Conservation (phyloP, 2,113 vertebrate genomes). For the Datnioides undecimradiatus region DNA sequence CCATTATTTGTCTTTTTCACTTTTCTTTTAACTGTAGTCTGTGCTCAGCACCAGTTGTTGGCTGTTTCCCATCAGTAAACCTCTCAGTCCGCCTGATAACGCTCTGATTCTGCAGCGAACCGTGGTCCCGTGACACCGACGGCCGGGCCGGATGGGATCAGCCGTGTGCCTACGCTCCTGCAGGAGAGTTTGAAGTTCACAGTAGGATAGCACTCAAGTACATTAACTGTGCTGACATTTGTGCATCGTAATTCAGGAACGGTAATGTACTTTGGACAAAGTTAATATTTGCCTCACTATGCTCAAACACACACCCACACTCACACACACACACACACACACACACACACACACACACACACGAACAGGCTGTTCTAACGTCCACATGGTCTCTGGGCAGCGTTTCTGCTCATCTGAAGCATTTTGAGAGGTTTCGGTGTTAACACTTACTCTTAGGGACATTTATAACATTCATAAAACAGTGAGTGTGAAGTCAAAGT, state of each 20-base stretch:
- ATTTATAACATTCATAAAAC: too few relatives aligned
- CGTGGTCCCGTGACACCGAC: background rate
- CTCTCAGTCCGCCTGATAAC: background rate
- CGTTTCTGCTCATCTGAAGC: background rate
- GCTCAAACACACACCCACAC: constrained; percentile 50
- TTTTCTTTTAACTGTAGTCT: background rate
- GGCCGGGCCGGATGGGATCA: background rate
- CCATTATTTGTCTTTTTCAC: background rate
- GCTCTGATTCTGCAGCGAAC: background rate
- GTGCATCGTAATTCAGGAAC: constrained; percentile 26
- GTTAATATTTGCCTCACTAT: constrained; percentile 68
- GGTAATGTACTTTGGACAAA: constrained; percentile 67
- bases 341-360: constrained; percentile 15
- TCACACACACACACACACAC: constrained; percentile 3
- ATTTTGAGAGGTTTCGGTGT: too few relatives aligned
- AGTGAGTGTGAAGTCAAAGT: too few relatives aligned
- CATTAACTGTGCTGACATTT: constrained; percentile 41
- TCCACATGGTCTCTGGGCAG: background rate
- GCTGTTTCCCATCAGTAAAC: background rate
- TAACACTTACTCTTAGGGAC: too few relatives aligned
- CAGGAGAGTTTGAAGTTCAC: constrained; percentile 46
- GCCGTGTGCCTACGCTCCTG: background rate
- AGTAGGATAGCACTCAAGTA: background rate
- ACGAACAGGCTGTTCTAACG: constrained; percentile 13
- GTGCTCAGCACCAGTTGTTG: background rate